Conservation (phyloP, 2,113 vertebrate genomes). For the Elephantulus edwardii region DNA sequence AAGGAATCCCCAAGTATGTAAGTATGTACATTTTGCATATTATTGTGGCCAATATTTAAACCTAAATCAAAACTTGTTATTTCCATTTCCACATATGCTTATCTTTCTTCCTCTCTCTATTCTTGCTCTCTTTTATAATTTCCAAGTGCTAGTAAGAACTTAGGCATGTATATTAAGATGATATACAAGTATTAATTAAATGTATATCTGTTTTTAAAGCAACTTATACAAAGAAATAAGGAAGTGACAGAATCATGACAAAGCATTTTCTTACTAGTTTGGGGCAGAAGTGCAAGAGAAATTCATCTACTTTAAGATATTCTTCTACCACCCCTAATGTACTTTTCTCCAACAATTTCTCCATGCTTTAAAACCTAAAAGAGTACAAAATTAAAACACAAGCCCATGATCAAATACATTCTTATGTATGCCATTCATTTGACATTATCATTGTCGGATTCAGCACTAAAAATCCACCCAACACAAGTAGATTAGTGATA, state of each 20-base stretch:
- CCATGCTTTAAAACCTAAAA: neutral
- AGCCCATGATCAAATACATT: neutral
- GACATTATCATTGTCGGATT: neutral
- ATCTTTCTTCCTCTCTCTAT: neutral
- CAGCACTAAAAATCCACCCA: neutral
- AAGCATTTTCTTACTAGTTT: neutral
- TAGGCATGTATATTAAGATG: slow-evolving; percentile 10
- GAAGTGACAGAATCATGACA: neutral
- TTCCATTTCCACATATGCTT: neutral
- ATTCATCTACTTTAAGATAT: neutral
- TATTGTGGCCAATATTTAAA: slow-evolving; percentile 9
- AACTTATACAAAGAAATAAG: too few species aligned
- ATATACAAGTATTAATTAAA: too few species aligned
- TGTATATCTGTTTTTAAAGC: too few species aligned
- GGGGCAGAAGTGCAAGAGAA: neutral
- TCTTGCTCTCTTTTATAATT: neutral
- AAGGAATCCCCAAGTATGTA: neutral
- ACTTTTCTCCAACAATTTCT: neutral
- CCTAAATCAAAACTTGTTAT: slow-evolving; percentile 1
- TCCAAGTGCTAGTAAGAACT: neutral
- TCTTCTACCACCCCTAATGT: neutral
- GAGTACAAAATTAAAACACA: neutral
- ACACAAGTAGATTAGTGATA: neutral
- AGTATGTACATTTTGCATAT: neutral
- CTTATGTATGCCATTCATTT: neutral